Conservation (phyloP, 2,888 invertebrate genomes). For the Polyploca ridens region DNA sequence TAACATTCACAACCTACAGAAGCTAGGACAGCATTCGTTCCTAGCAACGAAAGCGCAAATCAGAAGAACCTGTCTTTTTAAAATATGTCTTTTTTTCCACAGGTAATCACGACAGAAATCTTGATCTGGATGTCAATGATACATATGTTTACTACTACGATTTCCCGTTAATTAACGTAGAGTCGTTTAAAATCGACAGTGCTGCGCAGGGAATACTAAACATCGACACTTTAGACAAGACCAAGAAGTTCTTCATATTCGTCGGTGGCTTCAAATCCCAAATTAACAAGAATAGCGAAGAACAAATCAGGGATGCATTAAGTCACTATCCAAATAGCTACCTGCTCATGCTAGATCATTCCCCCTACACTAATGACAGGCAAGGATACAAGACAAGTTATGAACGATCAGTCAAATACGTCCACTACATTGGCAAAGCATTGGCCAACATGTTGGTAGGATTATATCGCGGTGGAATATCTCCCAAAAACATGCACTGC, state of each 20-base stretch:
- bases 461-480: constrained; percentile 57
- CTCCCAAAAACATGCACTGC: constrained; percentile 64
- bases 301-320: constrained; percentile 65
- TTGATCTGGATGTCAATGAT: constrained; percentile 65
- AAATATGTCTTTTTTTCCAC: constrained; percentile 20
- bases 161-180: constrained; percentile 51
- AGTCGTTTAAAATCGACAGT: constrained; percentile 53
- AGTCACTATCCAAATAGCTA: constrained; percentile 66
- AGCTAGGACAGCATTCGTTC: too few species aligned
- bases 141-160: constrained; percentile 69
- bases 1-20: too few species aligned
- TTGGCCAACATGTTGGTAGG: constrained; percentile 59
- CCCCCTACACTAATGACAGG: constrained; percentile 67
- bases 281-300: constrained; percentile 67
- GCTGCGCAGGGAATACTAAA: constrained; percentile 63
- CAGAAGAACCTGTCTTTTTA: not conserved
- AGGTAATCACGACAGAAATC: constrained; percentile 62
- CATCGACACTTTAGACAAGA: constrained; percentile 53
- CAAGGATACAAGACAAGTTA: constrained; percentile 67
- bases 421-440: constrained; percentile 71
- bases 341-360: constrained; percentile 75
- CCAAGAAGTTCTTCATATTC: constrained; percentile 64
- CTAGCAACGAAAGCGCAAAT: too few species aligned
- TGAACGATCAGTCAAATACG: constrained; percentile 69
- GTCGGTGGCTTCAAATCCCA: constrained; percentile 72